These are phyloP conservation scores for Clarias fuscus DNA, from an alignment of 2,797 vertebrate genomes.

Conservation along the genomic window DNA sequence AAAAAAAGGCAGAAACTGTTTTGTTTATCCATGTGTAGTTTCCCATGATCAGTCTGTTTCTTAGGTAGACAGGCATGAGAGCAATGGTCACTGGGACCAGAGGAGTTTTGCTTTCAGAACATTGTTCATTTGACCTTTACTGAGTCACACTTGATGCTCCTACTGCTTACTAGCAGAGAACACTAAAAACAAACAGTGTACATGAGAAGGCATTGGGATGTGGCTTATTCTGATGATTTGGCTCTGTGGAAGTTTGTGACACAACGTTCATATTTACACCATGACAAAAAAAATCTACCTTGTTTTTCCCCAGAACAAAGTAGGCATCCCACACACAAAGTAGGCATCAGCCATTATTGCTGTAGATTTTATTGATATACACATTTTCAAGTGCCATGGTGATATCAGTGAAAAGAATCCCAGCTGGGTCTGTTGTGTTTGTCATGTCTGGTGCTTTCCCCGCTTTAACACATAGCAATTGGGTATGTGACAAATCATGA, in stretches of 20 bases:
- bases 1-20: neutral
- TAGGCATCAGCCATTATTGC: neutral
- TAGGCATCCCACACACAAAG: neutral
- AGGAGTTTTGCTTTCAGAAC: conserved; percentile 6
- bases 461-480: neutral
- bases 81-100: neutral
- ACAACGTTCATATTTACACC: neutral
- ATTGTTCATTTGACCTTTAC: conserved; percentile 27
- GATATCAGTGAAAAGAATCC: neutral
- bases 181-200: neutral
- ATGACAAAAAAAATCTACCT: neutral
- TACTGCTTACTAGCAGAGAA: conserved; percentile 2
- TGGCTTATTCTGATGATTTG: neutral
- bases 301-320: neutral
- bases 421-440: neutral
- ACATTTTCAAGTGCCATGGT: neutral
- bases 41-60: conserved; percentile 15
- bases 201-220: neutral
- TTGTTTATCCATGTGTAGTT: neutral
- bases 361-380: neutral
- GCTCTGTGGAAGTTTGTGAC: conserved; percentile 1
- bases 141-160: conserved; percentile 2
- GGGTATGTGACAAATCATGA: neutral
- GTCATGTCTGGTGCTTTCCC: neutral
- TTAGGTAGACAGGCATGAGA: neutral